Conservation (phyloP, 1,140 invertebrate species). For the Coenobita brevimanus region DNA sequence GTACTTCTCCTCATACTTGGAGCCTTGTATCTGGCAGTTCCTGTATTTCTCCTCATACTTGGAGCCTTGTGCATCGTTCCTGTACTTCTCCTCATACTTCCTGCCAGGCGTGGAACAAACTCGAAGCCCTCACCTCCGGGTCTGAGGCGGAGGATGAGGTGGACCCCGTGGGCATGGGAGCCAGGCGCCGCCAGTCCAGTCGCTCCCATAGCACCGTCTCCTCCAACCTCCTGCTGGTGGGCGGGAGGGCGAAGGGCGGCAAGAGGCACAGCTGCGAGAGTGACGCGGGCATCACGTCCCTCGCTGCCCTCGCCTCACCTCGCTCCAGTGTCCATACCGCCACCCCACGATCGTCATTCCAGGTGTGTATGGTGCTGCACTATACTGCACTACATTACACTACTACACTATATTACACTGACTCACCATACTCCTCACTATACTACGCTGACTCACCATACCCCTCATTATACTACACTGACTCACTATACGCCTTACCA, state of each 20-base stretch:
- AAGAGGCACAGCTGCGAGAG: conserved; percentile 70
- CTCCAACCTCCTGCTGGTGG: conserved; percentile 43
- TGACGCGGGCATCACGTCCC: conserved; percentile 44
- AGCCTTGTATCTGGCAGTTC: no score
- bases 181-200: conserved; percentile 13
- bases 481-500: no score
- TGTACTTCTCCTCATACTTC: no score
- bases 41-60: no score
- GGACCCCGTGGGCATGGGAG: conserved; percentile 15
- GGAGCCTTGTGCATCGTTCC: no score
- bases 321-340: conserved; percentile 76
- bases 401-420: no score
- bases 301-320: conserved; percentile 72
- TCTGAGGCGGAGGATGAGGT: conserved; percentile 68
- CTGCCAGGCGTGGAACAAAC: conserved; percentile 42
- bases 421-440: no score
- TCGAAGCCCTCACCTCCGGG: conserved; percentile 58
- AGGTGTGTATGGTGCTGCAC: conserved; percentile 9
- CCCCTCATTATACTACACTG: no score
- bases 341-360: conserved; percentile 66
- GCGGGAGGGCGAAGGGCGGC: conserved; percentile 28
- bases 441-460: no score
- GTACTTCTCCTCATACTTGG: no score
- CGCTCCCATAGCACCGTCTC: conserved; percentile 33
- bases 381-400: background rate